Base-by-base conservation (phyloP, 2,113 vertebrate genomes). In the Hemibagrus wyckioides region DNA sequence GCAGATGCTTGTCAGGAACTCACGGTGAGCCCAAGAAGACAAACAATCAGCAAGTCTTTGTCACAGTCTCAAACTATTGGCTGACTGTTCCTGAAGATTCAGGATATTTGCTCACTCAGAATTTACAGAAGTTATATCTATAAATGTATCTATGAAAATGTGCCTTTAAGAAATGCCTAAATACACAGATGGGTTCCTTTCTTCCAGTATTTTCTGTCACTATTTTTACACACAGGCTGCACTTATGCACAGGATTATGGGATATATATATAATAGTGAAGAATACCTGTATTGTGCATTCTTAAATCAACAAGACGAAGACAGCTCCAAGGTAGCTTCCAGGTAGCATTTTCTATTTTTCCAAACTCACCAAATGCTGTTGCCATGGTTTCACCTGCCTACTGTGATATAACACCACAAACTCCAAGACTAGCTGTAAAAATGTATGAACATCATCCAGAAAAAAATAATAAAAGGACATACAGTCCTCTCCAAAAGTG, bases 41-140 rank as follows among this genome's bases (percentile, higher is more conserved):
- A 85, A 77, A 44, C 88, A 48, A 89, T 50, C 69, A n/a, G 21
- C 23, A 44, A 17, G 13, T 6, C 65, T 50, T 52, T 54, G 48
- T 23, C 30, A 84, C 65, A 71, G 54, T 8, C 4, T 4, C 30
- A 54, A 69, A 71, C 48, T 17, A 21, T 25, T 52, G 17, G 4
- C 59, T 52, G 82, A 19, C 65, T 69, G 17, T 69, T 36, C 30
- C 33, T 69, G 15, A 7, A 69, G 30, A 36, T 21, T 8, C 1
- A 4, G 13, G 25, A 50, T 10, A 33, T 7, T 33, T 15, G 56
- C 17, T 80, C 25, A 36, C 52, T 23, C 17, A 36, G 19, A 0
- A 36, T 36, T 54, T 52, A 79, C 28, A 52, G n/a, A 52, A 15
- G 48, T 79, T 30, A 73, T n/a, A 28, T 76, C 23, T 28, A n/a